Evolutionary conservation across 2,797 vertebrate species (phyloP).

Genomic region (Muscicapa striata): DNA sequence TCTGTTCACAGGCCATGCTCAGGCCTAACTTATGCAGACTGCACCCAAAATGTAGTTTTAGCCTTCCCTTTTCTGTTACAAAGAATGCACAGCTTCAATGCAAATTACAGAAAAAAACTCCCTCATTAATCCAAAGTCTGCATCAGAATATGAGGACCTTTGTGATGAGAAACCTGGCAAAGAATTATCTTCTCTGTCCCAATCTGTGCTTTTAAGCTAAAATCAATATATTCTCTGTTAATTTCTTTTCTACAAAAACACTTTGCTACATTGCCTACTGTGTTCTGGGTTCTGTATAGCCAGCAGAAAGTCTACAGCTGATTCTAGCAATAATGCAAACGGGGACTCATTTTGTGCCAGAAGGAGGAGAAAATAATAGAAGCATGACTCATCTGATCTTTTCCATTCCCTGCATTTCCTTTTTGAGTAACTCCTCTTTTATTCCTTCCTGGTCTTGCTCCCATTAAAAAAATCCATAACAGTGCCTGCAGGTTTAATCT

Average conservation of each 20-base stretch:
- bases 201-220: neutral
- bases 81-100: neutral
- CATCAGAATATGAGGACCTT: neutral
- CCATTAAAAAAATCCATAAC: neutral
- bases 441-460: neutral
- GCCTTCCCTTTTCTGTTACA: neutral
- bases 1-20: neutral
- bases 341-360: neutral
- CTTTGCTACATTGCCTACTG: neutral
- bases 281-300: neutral
- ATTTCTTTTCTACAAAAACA: neutral
- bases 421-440: conserved; percentile 38
- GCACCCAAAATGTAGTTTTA: neutral
- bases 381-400: conserved; percentile 34
- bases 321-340: conserved; percentile 12
- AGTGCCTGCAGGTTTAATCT: neutral
- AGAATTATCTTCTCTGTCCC: neutral
- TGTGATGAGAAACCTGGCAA: neutral
- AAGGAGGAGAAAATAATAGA: conserved; percentile 35
- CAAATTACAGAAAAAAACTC: neutral
- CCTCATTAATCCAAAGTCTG: neutral
- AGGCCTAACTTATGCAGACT: neutral
- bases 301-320: conserved; percentile 18
- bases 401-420: conserved; percentile 23
- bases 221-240: neutral